Conservation (phyloP, 2,113 vertebrate species). For the Mohoua ochrocephala region DNA sequence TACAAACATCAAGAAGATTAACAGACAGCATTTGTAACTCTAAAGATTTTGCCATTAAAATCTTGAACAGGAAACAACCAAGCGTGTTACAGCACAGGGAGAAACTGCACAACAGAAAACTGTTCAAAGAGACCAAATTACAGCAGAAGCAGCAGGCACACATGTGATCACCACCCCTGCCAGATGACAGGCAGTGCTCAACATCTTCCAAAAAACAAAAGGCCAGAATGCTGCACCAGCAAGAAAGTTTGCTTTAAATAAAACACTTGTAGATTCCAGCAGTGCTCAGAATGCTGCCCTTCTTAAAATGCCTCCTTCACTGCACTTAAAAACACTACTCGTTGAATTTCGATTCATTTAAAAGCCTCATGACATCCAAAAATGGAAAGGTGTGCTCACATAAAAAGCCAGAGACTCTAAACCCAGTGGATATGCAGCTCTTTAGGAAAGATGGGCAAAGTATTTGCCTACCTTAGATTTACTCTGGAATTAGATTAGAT, state of each 20-base stretch:
- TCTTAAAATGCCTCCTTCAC: neutral
- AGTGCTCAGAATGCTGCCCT: neutral
- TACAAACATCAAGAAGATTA: neutral
- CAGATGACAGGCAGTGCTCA: neutral
- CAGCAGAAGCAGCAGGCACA: neutral
- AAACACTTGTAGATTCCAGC: neutral
- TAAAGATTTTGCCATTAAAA: neutral
- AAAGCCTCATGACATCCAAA: neutral
- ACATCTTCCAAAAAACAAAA: neutral
- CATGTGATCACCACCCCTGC: fast-evolving
- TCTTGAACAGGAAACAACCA: neutral
- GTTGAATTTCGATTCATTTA: neutral
- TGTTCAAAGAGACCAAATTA: neutral
- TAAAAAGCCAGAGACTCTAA: neutral
- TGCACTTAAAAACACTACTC: neutral
- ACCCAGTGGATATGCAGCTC: neutral
- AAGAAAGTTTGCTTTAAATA: neutral
- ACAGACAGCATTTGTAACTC: neutral
- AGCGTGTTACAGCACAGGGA: neutral
- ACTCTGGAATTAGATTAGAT: neutral
- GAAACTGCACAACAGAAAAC: neutral
- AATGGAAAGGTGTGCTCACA: neutral
- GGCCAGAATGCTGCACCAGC: neutral
- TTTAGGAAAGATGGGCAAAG: neutral
- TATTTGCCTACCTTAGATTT: neutral